phyloP scores from a whole-genome alignment of 2,888 invertebrate genomes.

The Steinernema scapterisci region DNA sequence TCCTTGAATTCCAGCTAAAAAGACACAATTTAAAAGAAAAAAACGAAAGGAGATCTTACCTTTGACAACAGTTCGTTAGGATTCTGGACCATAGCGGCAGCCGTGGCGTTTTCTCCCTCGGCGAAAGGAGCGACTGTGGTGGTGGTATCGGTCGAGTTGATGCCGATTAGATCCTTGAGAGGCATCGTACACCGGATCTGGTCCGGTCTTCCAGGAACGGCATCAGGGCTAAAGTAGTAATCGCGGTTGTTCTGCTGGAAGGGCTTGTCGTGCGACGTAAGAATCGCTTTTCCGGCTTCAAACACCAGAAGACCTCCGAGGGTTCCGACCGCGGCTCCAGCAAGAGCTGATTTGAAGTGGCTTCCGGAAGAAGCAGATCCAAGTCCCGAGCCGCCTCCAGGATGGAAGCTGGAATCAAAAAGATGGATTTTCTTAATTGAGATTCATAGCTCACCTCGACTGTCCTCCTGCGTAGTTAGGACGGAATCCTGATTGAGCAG shows the following conservation, averaged over 20 bases:
- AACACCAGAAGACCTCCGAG: slow-evolving; percentile 54
- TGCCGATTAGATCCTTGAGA: slow-evolving; percentile 45
- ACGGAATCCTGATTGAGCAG: neutral
- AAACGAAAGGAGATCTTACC: neutral
- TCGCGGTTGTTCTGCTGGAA: slow-evolving; percentile 52
- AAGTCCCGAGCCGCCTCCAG: slow-evolving; percentile 38
- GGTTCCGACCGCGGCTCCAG: slow-evolving; percentile 62
- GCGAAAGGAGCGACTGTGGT: slow-evolving; percentile 32
- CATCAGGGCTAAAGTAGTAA: slow-evolving; percentile 60
- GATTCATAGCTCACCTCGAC: neutral
- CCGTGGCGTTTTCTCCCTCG: slow-evolving; percentile 41
- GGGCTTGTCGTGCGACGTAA: slow-evolving; percentile 52
- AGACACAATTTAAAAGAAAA: neutral
- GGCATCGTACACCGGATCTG: slow-evolving; percentile 56
- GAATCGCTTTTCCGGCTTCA: slow-evolving; percentile 59
- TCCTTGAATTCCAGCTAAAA: slow-evolving; percentile 61
- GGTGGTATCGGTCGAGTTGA: slow-evolving; percentile 28
- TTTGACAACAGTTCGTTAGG: slow-evolving; percentile 42
- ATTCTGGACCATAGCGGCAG: slow-evolving; percentile 45
- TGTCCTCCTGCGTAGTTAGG: slow-evolving; percentile 14
- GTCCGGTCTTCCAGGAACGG: slow-evolving; percentile 35
- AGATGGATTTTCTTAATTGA: no score
- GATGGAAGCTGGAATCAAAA: slow-evolving; percentile 37
- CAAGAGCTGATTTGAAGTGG: slow-evolving; percentile 59
- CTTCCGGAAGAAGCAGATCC: slow-evolving; percentile 46